Evolutionary conservation across 2,113 vertebrate species (phyloP), one percentile per base, ranked within the genome.

Genomic region (Heloderma charlesbogerti): DNA sequence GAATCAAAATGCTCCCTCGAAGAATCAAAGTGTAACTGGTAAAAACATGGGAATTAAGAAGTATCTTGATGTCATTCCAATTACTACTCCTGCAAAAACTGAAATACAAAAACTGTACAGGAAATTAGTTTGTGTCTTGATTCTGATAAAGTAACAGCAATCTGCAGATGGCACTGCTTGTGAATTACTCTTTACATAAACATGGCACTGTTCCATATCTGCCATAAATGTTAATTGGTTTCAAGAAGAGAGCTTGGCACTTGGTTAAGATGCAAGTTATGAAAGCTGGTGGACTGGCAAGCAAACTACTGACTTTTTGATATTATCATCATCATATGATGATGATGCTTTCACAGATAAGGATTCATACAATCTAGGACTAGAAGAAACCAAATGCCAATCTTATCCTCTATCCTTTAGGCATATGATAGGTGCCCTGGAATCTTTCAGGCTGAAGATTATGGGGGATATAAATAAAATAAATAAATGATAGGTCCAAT

Each of bases 211-310:
- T 92, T 95, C 92, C 91, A 85, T 91, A 91, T 91, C 90, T 94
- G 20, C 81, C 93, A 92, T 78, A 96, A 96, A 96, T 95, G 95
- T 94, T 94, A 96, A 96, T 91, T 95, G 92, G 95, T 95, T 96
- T 94, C 88, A 91, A 90, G 79, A 95, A 88, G 75, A 91, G 60
- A 94, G 84, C 71, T 95, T 93, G 91, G 88, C 91, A 94, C 91
- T 92, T 89, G 92, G 92, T 96, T 94, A 96, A 94, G 88, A 94
- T 66, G 20, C 29, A 71, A 67, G 86, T 84, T 92, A 90, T 92
- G 87, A 93, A 88, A 89, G 86, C 74, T 88, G 84, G 93, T 79
- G 91, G 90, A 71, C 92, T 90, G 83, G 34, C n/a, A 94, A 92
- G 84, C 60, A 69, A 78, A 51, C 74, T 71, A 86, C 25, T 86